These are phyloP conservation scores for Hylaeus anthracinus DNA, from an alignment of 1,140 invertebrate species.

Conservation along the genomic window DNA sequence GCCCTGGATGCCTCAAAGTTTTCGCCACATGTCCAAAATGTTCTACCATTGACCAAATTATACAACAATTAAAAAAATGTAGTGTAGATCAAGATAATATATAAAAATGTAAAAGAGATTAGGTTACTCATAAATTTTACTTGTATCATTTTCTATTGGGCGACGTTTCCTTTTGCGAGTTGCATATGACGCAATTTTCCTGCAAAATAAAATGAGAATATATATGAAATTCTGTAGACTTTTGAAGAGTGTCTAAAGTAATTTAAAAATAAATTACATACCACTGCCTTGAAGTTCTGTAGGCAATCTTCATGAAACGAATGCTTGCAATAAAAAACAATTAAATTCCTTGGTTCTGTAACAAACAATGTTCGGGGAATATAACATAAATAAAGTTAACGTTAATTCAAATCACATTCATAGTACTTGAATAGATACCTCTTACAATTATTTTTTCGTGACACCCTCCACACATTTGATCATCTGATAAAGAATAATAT, in stretches of 20 bases:
- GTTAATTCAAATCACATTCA: slow-evolving; percentile 12
- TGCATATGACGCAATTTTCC: slow-evolving; percentile 84
- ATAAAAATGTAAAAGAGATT: neutral
- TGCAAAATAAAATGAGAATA: slow-evolving; percentile 60
- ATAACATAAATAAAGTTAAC: slow-evolving; percentile 17
- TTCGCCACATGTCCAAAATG: slow-evolving; percentile 14
- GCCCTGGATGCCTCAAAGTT: slow-evolving; percentile 20
- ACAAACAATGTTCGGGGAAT: slow-evolving; percentile 53
- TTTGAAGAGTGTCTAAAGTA: neutral
- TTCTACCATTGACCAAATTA: slow-evolving; percentile 14
- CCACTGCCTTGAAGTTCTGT: slow-evolving; percentile 77
- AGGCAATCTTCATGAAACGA: slow-evolving; percentile 94
- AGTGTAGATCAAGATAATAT: neutral
- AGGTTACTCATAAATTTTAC: slow-evolving; percentile 25
- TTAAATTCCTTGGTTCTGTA: slow-evolving; percentile 86
- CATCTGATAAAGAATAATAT: slow-evolving; percentile 81
- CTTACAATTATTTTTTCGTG: slow-evolving; percentile 86
- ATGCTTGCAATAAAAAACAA: slow-evolving; percentile 94
- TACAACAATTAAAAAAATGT: neutral
- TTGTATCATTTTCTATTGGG: slow-evolving; percentile 71
- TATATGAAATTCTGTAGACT: neutral
- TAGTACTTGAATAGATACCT: slow-evolving; percentile 77
- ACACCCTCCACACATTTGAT: slow-evolving; percentile 89
- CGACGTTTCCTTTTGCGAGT: slow-evolving; percentile 78
- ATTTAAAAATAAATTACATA: slow-evolving; percentile 52